A percentile compares a stretch with the other conserved stretches of the same genome.
Evolutionary conservation across 2,888 invertebrate species (phyloP).

Genomic region (Dynastes maya): DNA sequence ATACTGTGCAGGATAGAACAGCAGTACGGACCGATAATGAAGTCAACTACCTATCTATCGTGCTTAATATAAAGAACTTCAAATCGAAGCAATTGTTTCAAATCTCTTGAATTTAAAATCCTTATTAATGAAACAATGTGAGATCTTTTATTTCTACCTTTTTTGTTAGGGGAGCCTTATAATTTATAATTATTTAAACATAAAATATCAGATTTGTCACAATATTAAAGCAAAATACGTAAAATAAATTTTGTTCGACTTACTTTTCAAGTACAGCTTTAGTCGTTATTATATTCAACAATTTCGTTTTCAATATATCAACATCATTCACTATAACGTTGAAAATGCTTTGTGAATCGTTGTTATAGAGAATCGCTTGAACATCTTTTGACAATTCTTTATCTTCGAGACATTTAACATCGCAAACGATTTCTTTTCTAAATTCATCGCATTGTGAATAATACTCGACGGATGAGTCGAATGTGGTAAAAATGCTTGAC

Average conservation of each 20-base stretch:
- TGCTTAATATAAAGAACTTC: no score
- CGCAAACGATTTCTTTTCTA: slow-evolving; percentile 17
- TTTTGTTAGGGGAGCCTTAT: no score
- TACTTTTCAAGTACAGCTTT: slow-evolving; percentile 6
- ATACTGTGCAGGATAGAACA: no score
- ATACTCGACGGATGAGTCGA: slow-evolving; percentile 9
- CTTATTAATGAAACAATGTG: no score
- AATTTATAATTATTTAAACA: no score
- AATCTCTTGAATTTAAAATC: no score
- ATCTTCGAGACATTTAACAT: slow-evolving; percentile 31
- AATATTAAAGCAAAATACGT: no score
- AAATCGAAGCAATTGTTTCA: no score
- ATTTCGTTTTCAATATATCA: slow-evolving; percentile 17
- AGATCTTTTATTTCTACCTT: no score
- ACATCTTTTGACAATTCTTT: slow-evolving; percentile 19
- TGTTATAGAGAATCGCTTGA: slow-evolving; percentile 25
- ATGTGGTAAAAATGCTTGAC: slow-evolving; percentile 4
- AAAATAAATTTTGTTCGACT: not conserved
- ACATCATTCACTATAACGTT: slow-evolving; percentile 23
- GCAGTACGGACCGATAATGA: no score
- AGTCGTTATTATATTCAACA: slow-evolving; percentile 11
- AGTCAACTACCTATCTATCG: no score
- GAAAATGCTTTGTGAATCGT: slow-evolving; percentile 16
- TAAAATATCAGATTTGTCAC: no score
- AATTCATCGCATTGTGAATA: slow-evolving; percentile 17